Base-by-base conservation (phyloP, 2,888 invertebrate species). In the Marasmarcha lunaedactyla region DNA sequence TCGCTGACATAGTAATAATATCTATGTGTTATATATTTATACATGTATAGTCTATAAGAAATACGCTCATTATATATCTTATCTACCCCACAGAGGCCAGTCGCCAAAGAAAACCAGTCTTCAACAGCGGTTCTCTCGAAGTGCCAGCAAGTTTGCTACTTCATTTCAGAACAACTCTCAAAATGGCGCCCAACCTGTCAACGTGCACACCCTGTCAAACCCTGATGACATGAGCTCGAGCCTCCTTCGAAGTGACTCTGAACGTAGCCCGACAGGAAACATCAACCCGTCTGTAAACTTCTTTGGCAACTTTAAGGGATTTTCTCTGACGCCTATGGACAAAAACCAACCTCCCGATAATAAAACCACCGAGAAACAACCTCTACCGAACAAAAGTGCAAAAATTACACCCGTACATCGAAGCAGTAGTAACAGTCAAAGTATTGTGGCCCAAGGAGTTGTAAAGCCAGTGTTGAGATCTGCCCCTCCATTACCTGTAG, bases 291-390 rank as follows among this genome's bases (percentile, higher is more conserved):
- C 85, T 25, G 71, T 85, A 43, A 89, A 90, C 55, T 89, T 94
- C 72, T 93, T 93, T 64, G 94, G 94, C 1, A 91, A 93, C 55
- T 94, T 93, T 74, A 93, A 92, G 70, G 94, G 94, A 1, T 95
- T 94, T 68, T 90, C 91, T 0, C 84, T 95, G 35, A 86, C 88
- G 0, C 91, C 92, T 0, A 77, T 90, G 0, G 85, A 86, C 26
- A 83, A 79, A 52, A 69, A 72, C 42, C 71, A 73, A 5, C 69
- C 71, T 0, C 34, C 47, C 2, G 60, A 52, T 33, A 36, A 42
- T 1, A 48, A 45, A 26, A 41, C 26, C 1, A 45, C 52, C 4
- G 50, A 48, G 47, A 43, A 53, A 36, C 44, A 40, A 36, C 36
- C 46, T 15, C 61, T 63, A 15, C 51, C 54, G 1, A 60, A 49